Evolutionary conservation across 2,888 invertebrate genomes (phyloP), one percentile per base, ranked within the genome.

Genomic region (Agrotis puta): DNA sequence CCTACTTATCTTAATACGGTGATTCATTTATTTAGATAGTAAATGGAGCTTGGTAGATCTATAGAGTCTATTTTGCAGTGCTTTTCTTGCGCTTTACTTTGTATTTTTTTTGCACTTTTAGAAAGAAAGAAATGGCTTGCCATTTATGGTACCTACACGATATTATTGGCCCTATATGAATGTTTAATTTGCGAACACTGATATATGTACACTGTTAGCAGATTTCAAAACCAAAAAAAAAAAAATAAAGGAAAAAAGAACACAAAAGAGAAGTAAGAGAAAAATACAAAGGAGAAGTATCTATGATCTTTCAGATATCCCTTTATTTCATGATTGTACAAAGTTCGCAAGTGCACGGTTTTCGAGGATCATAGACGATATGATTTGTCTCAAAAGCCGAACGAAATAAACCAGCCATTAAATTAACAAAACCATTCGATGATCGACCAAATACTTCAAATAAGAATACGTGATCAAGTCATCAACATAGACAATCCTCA

Each of bases 391-490:
- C 9, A 5, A 24, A 33, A 1, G 13, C 14, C 20, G 45, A 47
- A 0, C 7, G 0, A 33, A 62, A 16, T 22, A 43, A 39, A 2
- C 14, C 24, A 51, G 20, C 11, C 11, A 0, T 48, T 11, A n/a
- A 58, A 53, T 61, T 65, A 57, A 18, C 22, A 72, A 0, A 39
- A 13, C 20, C 16, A 68, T 67, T 45, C 11, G 0, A 57, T 59
- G 43, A 61, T 56, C 22, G 22, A 74, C n/a, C 14, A 22, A 33
- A 16, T 7, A 63, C 27, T 54, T 70, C 57, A 22, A 72, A 64
- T 58, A 56, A 67, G 27, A 66, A 53, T 64, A 16, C 79, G 76
- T 76, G 79, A 79, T 76, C 64, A 72, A 79, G 79, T 27, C 76
- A 72, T 72, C 76, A 76, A 39, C 24, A 16, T 39, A 56, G 18